Percentiles rank a stretch among this genome's conserved stretches.
Conservation (phyloP, 2,888 invertebrate species). For the Napeogenes sylphis region DNA sequence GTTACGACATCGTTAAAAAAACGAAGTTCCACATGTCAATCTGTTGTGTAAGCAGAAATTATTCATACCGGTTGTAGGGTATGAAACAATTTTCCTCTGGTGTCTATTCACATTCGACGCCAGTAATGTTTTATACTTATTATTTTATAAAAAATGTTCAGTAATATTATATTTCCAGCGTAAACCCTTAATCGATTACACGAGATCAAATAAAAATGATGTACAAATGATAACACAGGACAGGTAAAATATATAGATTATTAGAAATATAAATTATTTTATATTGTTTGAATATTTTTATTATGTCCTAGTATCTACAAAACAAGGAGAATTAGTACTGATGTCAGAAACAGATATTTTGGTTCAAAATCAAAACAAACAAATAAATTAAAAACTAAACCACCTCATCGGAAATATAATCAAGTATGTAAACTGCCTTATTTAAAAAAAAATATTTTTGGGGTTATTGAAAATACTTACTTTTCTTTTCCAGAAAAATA, state of each 20-base stretch:
- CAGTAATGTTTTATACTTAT: too few species aligned
- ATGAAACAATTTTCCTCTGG: too few species aligned
- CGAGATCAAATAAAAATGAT: not conserved
- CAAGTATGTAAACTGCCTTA: slow-evolving; percentile 8
- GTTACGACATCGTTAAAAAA: too few species aligned
- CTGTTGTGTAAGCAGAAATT: too few species aligned
- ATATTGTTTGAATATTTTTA: not conserved
- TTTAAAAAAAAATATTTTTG: not conserved
- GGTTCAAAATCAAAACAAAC: not conserved
- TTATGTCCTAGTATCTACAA: not conserved
- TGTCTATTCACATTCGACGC: too few species aligned
- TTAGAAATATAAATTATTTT: not conserved
- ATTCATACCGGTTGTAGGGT: too few species aligned
- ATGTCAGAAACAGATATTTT: slow-evolving; percentile 18
- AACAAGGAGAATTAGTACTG: slow-evolving; percentile 12
- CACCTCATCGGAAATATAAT: not conserved
- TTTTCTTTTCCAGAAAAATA: slow-evolving; percentile 26
- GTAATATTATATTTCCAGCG: slow-evolving; percentile 8
- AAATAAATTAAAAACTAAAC: not conserved
- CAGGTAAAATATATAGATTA: slow-evolving; percentile 7
- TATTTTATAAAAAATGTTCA: not conserved
- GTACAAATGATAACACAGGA: slow-evolving; percentile 1
- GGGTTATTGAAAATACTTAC: not conserved
- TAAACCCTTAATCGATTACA: slow-evolving; percentile 5
- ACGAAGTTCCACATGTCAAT: too few species aligned